These are phyloP conservation scores for Penaeus indicus DNA, from an alignment of 1,140 invertebrate genomes.

Conservation along the genomic window DNA sequence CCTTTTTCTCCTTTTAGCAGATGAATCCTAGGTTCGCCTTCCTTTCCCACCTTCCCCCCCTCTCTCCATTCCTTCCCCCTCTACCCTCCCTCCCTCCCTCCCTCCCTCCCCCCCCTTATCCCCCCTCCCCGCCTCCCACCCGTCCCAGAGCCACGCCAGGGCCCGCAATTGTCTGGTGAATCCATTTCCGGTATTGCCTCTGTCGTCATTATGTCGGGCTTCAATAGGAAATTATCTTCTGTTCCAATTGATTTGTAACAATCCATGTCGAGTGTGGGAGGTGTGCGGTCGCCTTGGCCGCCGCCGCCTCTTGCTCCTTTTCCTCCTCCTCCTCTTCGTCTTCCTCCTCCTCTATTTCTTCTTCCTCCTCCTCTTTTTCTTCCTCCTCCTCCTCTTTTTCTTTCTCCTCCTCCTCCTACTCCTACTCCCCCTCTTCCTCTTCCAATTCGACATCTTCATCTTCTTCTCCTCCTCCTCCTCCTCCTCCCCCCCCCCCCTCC, in stretches of 20 bases:
- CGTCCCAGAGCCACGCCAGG: constrained; percentile 1
- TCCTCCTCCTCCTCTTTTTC: too few species aligned
- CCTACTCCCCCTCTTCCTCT: not conserved
- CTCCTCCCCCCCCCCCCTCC: not conserved
- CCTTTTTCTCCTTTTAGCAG: too few species aligned
- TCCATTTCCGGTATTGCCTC: constrained; percentile 47
- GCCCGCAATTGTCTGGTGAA: constrained; percentile 45
- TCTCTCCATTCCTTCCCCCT: constrained; percentile 1
- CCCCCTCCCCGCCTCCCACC: constrained; percentile 6
- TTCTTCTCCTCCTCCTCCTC: not conserved
- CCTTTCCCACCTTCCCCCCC: too few species aligned
- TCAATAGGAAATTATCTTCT: constrained; percentile 42
- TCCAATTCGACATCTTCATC: not conserved
- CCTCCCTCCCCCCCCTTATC: not conserved
- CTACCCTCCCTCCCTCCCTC: not conserved
- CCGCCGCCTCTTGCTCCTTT: not conserved
- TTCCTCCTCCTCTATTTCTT: not conserved
- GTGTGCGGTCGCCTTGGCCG: not conserved
- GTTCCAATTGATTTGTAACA: constrained; percentile 42
- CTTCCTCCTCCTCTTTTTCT: not conserved
- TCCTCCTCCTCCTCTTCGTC: not conserved
- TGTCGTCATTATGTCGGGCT: constrained; percentile 37
- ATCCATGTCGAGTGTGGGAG: not conserved
- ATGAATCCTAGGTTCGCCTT: too few species aligned
- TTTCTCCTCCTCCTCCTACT: not conserved